Evolutionary conservation across 1,140 invertebrate genomes (phyloP), one percentile per base, ranked within the genome.

Genomic region (Lucilia cuprina): DNA sequence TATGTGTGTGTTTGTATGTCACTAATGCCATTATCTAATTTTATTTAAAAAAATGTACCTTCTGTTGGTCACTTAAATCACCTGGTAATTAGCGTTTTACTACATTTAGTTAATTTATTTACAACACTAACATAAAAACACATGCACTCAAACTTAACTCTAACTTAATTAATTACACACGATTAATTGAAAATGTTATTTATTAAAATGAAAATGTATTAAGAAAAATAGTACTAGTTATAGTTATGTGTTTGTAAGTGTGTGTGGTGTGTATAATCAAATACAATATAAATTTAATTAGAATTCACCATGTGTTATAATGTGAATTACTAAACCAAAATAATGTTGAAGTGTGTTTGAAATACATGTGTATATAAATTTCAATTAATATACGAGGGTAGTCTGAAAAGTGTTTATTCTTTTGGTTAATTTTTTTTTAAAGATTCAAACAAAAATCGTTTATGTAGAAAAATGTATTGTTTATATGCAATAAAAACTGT

Each of bases 121-220:
- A 55, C 50, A 10, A 55, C 17, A 14, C 35, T 41, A 41, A 41
- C 41, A 41, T 10, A 41, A 2, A 17, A 14, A 60, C n/a, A 5
- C 55, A 60, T 2, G 13, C 50, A 60, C 10, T 17, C 50, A 7
- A 14, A 41, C 7, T 41, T 41, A 60, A 60, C n/a, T 60, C 7
- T 17, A 60, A 60, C 65, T 19, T 70, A 70, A 70, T 70, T 70
- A 70, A 70, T 70, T 70, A 70, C 65, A 12, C 21, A 21, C 65
- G 65, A 70, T 70, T 70, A 70, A 70, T 70, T 70, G 65, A 70
- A 70, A 21, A 70, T 70, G n/a, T 70, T 21, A 70, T 70, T 70
- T 70, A 25, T 70, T 21, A 21, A 70, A 60, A 60, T 60, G 55
- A 17, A 60, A 60, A 60, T 60, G 55, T 1, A 17, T 17, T n/a